Conservation (phyloP, 2,113 vertebrate species). For the Sander vitreus region DNA sequence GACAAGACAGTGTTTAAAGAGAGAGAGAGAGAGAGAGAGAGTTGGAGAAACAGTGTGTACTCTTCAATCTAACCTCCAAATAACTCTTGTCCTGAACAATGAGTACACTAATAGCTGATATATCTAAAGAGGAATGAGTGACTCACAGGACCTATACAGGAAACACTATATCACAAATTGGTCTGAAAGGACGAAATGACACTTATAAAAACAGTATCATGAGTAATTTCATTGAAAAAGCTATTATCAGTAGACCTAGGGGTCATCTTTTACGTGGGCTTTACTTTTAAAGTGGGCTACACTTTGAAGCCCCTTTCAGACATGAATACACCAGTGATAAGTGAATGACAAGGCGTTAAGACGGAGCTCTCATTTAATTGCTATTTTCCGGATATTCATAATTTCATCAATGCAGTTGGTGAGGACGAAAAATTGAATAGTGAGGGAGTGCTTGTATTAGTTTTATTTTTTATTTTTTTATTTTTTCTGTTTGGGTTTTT, state of each 20-base stretch:
- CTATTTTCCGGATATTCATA: neutral
- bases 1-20: conserved; percentile 25
- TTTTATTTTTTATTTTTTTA: no score
- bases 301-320: neutral
- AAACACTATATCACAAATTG: neutral
- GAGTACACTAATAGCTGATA: conserved; percentile 29
- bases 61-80: conserved; percentile 35
- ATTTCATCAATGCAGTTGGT: neutral
- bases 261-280: neutral
- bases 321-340: neutral
- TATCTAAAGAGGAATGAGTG: neutral
- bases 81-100: conserved; percentile 19
- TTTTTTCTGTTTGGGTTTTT: no score
- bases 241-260: no score
- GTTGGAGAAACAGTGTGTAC: conserved; percentile 13
- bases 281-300: neutral
- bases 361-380: neutral
- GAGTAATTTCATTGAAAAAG: no score
- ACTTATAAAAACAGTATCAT: neutral
- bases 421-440: no score
- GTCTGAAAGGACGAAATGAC: neutral
- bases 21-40: conserved; percentile 29
- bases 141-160: neutral
- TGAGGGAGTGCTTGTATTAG: no score
- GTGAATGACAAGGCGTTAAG: neutral